A percentile compares a stretch with the other conserved stretches of the same genome.
Conservation (phyloP, 1,140 invertebrate genomes). For the Drosophila ogumai region DNA sequence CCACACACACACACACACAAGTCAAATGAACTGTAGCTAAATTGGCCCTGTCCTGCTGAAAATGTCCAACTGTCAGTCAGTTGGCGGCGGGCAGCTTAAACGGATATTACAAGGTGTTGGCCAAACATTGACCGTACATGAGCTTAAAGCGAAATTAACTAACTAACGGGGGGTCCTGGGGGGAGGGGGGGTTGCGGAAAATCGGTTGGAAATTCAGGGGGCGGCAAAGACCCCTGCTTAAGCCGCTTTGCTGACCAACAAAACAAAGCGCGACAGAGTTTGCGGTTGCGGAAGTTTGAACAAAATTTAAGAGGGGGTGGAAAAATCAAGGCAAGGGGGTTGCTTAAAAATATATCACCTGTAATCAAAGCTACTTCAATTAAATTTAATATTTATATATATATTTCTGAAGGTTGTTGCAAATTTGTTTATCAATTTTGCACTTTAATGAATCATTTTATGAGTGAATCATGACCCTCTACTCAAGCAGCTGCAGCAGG, state of each 20-base stretch:
- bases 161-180: slow-evolving; percentile 27
- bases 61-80: slow-evolving; percentile 73
- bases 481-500: not conserved
- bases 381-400: not conserved
- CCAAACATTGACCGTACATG: slow-evolving; percentile 84
- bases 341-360: not conserved
- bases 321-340: not conserved
- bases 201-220: not conserved
- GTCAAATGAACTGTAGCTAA: slow-evolving; percentile 81
- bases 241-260: slow-evolving; percentile 45
- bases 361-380: not conserved
- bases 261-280: slow-evolving; percentile 24
- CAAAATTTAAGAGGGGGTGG: not conserved
- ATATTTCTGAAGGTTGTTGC: not conserved
- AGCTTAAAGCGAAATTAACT: slow-evolving; percentile 80
- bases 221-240: slow-evolving; percentile 1
- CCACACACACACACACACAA: slow-evolving; percentile 18
- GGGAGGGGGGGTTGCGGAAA: not conserved
- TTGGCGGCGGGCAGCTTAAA: slow-evolving; percentile 62
- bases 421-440: not conserved
- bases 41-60: slow-evolving; percentile 58
- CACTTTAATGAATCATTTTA: slow-evolving; percentile 4
- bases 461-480: not conserved
- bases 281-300: not conserved
- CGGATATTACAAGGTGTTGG: slow-evolving; percentile 84